Evolutionary conservation across 2,797 vertebrate species (phyloP).

Genomic region (Calcarius lapponicus): DNA sequence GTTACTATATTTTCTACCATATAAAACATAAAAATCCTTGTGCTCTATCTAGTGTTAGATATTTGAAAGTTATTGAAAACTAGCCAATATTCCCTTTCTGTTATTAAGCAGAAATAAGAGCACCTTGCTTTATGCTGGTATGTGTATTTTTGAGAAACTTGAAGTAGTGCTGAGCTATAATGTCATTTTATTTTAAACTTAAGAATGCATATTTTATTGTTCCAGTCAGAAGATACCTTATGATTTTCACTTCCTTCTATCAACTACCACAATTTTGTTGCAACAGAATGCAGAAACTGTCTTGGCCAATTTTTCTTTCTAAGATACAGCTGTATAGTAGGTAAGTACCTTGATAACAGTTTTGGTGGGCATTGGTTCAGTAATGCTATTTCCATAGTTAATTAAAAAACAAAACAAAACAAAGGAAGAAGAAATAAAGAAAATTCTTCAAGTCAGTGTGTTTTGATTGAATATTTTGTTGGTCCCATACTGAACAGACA

Average conservation of each 20-base stretch:
- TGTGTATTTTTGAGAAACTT: neutral
- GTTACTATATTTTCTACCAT: slow-evolving; percentile 55
- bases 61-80: neutral
- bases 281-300: neutral
- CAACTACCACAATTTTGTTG: neutral
- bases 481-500: slow-evolving; percentile 34
- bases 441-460: slow-evolving; percentile 33
- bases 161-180: neutral
- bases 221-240: neutral
- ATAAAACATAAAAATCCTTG: neutral
- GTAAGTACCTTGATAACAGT: slow-evolving; percentile 33
- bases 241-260: slow-evolving; percentile 1
- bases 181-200: neutral
- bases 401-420: neutral
- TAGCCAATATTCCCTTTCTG: neutral
- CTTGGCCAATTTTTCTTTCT: neutral
- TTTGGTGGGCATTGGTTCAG: slow-evolving; percentile 8
- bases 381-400: neutral
- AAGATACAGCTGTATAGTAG: neutral
- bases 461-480: slow-evolving; percentile 12
- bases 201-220: neutral
- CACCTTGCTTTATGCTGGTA: neutral
- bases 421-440: neutral
- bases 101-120: neutral
- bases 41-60: neutral